A percentile compares a stretch with the other conserved stretches of the same genome.
phyloP scores from a whole-genome alignment of 2,888 invertebrate species.

The Ryuthela nishihirai region DNA sequence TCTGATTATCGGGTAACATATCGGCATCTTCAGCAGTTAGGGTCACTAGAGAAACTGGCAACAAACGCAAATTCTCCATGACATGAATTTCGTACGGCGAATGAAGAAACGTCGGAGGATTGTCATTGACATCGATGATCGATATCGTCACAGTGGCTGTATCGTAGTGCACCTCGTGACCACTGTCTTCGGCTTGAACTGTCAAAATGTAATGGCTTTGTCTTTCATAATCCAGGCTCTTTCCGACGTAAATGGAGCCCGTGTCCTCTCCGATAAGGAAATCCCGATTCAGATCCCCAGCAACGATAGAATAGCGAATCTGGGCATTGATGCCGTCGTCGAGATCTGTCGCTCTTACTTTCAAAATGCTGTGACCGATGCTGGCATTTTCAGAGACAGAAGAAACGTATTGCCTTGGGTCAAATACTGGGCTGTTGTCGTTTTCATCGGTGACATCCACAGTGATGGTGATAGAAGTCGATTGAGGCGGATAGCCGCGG shows the following conservation, averaged over 20 bases:
- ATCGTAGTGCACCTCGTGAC: slow-evolving; percentile 62
- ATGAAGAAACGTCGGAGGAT: slow-evolving; percentile 85
- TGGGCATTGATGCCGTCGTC: slow-evolving; percentile 86
- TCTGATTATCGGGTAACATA: slow-evolving; percentile 83
- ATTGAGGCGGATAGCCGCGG: slow-evolving; percentile 75
- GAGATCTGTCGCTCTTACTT: slow-evolving; percentile 54
- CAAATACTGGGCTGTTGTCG: slow-evolving; percentile 83
- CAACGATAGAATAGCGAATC: slow-evolving; percentile 80
- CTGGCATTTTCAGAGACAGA: slow-evolving; percentile 87
- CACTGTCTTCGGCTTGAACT: slow-evolving; percentile 69
- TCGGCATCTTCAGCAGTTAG: slow-evolving; percentile 87
- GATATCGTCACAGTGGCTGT: slow-evolving; percentile 68
- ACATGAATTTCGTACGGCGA: slow-evolving; percentile 89
- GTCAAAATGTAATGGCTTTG: slow-evolving; percentile 76
- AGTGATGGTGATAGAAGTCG: slow-evolving; percentile 64
- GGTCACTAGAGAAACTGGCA: slow-evolving; percentile 58
- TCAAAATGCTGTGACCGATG: slow-evolving; percentile 83
- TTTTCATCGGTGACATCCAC: slow-evolving; percentile 80
- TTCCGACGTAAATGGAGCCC: slow-evolving; percentile 83
- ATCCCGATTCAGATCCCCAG: slow-evolving; percentile 84
- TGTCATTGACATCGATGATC: slow-evolving; percentile 88
- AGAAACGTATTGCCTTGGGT: slow-evolving; percentile 77
- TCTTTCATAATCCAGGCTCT: slow-evolving; percentile 87
- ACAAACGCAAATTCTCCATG: slow-evolving; percentile 73
- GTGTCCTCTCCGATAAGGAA: slow-evolving; percentile 88